Percentiles rank a stretch among this genome's conserved stretches.
phyloP scores from a whole-genome alignment of 2,113 vertebrate species.

The Siphamia tubifer region DNA sequence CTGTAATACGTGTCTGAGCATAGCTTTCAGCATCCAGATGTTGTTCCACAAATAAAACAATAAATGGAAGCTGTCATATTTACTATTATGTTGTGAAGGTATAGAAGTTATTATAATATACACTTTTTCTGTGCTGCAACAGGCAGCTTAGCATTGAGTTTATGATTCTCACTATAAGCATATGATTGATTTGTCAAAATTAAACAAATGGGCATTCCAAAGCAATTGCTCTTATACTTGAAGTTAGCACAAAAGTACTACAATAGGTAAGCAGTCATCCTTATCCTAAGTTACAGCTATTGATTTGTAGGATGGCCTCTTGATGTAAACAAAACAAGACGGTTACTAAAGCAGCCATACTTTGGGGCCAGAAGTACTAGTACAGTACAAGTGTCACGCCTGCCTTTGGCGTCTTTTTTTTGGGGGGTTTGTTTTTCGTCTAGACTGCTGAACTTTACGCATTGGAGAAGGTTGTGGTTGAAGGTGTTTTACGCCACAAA shows the following conservation, averaged over 20 bases:
- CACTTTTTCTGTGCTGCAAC: background rate
- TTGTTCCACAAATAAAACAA: background rate
- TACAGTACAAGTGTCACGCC: background rate
- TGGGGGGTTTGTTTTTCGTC: too few relatives aligned
- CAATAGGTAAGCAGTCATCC: background rate
- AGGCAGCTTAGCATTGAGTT: background rate
- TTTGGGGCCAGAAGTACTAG: background rate
- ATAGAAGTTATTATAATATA: background rate
- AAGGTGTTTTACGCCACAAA: slow-evolving; percentile 20
- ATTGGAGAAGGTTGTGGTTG: slow-evolving; percentile 29
- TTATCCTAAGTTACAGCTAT: background rate
- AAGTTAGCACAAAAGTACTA: background rate
- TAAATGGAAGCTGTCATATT: background rate
- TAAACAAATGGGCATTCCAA: background rate
- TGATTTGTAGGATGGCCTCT: too few relatives aligned
- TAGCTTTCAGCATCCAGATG: background rate
- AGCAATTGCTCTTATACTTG: background rate
- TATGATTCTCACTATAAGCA: background rate
- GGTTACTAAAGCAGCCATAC: background rate
- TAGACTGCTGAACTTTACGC: slow-evolving; percentile 9
- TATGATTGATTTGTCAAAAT: background rate
- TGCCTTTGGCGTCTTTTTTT: slow-evolving; percentile 49
- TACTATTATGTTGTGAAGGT: background rate
- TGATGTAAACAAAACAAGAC: too few relatives aligned
- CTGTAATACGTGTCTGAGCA: background rate